Percentiles rank a stretch among this genome's conserved stretches.
Evolutionary conservation across 2,113 vertebrate species (phyloP).

Genomic region (Fukomys damarensis): DNA sequence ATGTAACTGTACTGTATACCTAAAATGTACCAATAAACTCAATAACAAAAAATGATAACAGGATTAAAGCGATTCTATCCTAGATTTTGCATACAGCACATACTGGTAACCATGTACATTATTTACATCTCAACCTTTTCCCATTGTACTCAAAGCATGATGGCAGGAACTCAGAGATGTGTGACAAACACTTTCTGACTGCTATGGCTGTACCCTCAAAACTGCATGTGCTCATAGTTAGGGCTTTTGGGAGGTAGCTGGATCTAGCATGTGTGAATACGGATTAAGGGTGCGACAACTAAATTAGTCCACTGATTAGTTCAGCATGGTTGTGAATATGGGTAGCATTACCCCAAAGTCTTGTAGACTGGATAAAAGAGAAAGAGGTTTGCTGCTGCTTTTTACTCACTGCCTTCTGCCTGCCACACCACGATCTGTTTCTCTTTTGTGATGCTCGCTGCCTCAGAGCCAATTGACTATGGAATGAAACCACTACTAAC

Average conservation of each 20-base stretch:
- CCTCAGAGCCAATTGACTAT: not conserved
- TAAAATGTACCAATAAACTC: too few species aligned
- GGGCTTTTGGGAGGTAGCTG: not conserved
- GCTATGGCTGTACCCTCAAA: not conserved
- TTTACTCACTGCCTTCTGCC: not conserved
- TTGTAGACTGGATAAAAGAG: not conserved
- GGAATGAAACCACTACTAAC: not conserved
- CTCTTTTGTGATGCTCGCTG: not conserved
- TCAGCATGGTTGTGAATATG: not conserved
- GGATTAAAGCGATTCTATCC: not conserved
- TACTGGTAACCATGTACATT: not conserved
- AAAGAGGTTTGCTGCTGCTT: not conserved
- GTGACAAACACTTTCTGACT: not conserved
- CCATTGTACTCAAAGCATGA: not conserved
- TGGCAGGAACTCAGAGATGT: not conserved
- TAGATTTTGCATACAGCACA: not conserved
- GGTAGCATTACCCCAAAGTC: not conserved
- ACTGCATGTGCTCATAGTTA: not conserved
- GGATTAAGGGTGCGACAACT: not conserved
- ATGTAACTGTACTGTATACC: too few species aligned
- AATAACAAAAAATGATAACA: too few species aligned
- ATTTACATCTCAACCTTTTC: not conserved
- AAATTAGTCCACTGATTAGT: not conserved
- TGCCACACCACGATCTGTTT: not conserved
- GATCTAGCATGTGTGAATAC: not conserved